Evolutionary conservation across 2,888 invertebrate species (phyloP).

Genomic region (Dynastes tityus): DNA sequence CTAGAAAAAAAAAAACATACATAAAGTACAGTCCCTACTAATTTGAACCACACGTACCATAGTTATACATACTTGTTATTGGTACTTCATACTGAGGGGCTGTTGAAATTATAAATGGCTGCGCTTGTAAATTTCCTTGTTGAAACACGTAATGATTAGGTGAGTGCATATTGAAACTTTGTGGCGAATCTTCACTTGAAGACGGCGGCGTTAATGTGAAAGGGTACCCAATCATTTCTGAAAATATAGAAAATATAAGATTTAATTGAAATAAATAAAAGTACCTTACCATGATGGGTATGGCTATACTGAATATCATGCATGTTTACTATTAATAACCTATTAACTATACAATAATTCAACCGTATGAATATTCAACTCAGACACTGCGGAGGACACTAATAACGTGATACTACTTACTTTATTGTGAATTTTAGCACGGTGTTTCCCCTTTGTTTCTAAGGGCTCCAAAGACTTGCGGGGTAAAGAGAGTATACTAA

Average conservation of each 20-base stretch:
- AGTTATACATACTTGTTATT: slow-evolving; percentile 10
- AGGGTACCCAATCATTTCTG: slow-evolving; percentile 60
- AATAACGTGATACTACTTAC: slow-evolving; percentile 22
- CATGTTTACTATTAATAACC: slow-evolving; percentile 37
- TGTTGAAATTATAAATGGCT: neutral
- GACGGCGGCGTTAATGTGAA: slow-evolving; percentile 65
- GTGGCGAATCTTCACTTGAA: slow-evolving; percentile 61
- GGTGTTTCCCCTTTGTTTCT: slow-evolving; percentile 42
- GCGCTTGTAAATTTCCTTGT: no score
- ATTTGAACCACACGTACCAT: neutral
- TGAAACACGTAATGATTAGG: slow-evolving; percentile 45
- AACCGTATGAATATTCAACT: neutral
- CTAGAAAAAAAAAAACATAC: slow-evolving; percentile 23
- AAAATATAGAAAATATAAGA: slow-evolving; percentile 21
- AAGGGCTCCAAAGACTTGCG: neutral
- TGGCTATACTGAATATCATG: slow-evolving; percentile 25
- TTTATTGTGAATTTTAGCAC: neutral
- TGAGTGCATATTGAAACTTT: slow-evolving; percentile 58
- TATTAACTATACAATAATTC: neutral
- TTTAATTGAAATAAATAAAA: slow-evolving; percentile 20
- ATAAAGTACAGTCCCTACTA: neutral
- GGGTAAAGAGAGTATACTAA: slow-evolving; percentile 15
- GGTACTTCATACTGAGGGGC: slow-evolving; percentile 7
- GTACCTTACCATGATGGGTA: slow-evolving; percentile 1
- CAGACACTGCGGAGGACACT: neutral